These are phyloP conservation scores for Caerostris extrusa DNA, from an alignment of 1,140 invertebrate genomes.

Conservation along the genomic window DNA sequence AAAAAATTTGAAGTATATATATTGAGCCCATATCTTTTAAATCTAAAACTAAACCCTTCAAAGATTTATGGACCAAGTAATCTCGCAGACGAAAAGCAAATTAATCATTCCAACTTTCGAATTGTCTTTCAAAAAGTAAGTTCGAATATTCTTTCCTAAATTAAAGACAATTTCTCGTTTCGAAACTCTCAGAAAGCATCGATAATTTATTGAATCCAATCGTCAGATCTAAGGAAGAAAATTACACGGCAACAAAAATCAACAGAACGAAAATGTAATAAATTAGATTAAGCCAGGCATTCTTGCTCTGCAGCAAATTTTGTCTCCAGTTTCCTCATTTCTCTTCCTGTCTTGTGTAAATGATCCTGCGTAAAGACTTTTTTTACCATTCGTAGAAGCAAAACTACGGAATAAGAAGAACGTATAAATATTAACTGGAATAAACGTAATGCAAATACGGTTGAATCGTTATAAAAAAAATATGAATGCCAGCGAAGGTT, in stretches of 20 bases:
- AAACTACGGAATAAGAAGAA: neutral
- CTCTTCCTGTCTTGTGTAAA: neutral
- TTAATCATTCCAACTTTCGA: neutral
- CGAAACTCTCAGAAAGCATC: neutral
- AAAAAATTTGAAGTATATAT: neutral
- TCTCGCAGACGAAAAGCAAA: neutral
- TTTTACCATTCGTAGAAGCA: neutral
- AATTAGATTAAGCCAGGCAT: conserved; percentile 35
- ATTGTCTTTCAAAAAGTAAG: neutral
- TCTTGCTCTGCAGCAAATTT: conserved; percentile 6
- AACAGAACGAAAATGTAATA: neutral
- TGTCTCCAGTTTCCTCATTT: neutral
- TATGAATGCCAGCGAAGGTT: neutral
- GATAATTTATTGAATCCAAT: conserved; percentile 19
- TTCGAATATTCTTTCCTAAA: neutral
- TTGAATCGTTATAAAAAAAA: neutral
- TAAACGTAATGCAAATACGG: conserved; percentile 13
- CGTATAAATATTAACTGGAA: neutral
- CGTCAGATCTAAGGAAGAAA: neutral
- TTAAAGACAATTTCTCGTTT: neutral
- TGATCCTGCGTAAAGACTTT: neutral
- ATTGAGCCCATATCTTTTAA: neutral
- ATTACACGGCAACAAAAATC: conserved; percentile 22
- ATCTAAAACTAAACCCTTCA: neutral
- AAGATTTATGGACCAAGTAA: neutral